These are phyloP conservation scores for Ammodramus savannarum DNA, from an alignment of 2,113 vertebrate genomes.

Conservation along the genomic window DNA sequence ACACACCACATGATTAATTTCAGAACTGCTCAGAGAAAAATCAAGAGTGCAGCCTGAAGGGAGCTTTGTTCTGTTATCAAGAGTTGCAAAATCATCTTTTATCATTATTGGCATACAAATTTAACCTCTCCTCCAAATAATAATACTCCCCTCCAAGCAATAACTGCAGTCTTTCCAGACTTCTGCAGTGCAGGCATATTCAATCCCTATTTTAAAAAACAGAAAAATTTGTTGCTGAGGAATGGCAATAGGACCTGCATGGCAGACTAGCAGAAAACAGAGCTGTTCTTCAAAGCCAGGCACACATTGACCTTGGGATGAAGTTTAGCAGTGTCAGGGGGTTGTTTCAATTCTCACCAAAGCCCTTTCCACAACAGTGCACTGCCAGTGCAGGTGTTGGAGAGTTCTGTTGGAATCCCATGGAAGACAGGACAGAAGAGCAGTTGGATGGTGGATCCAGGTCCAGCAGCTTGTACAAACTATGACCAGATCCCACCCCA, in stretches of 20 bases:
- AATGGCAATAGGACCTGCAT: neutral
- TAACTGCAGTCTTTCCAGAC: neutral
- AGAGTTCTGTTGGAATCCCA: neutral
- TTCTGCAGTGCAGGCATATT: neutral
- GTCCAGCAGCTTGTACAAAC: neutral
- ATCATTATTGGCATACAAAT: neutral
- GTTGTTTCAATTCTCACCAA: neutral
- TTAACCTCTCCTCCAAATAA: neutral
- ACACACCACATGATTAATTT: neutral
- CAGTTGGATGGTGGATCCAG: neutral
- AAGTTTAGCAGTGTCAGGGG: neutral
- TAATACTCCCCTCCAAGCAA: neutral
- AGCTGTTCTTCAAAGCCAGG: neutral
- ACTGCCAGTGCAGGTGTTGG: rapidly evolving
- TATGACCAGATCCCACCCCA: rapidly evolving
- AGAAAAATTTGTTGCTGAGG: neutral
- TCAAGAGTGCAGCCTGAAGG: neutral
- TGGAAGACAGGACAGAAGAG: neutral
- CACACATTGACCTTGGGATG: neutral
- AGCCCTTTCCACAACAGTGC: neutral
- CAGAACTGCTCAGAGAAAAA: neutral
- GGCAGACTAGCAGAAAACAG: neutral
- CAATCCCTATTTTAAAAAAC: neutral
- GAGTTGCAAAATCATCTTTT: neutral
- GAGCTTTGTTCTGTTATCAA: neutral